Base-by-base conservation (phyloP, 2,113 vertebrate genomes). In the Hippocampus comes region DNA sequence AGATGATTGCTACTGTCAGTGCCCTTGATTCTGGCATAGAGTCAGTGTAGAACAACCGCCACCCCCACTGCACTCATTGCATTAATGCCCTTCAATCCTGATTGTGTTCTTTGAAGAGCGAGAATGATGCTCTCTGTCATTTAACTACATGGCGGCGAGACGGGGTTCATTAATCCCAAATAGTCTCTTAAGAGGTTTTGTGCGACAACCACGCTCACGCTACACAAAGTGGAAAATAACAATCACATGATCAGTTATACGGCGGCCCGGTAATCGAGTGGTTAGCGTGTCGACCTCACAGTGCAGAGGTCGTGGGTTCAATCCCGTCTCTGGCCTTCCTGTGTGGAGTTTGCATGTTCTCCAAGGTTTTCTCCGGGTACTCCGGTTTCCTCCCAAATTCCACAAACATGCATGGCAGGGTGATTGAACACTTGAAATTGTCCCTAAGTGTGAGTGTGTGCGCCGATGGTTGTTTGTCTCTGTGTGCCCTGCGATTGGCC, bases 151-250 rank as follows among this genome's bases (percentile, higher is more conserved):
- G 85, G 83, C 76, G 79, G 66, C n/a, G 8, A 78, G 79, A 82
- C 79, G 82, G 74, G 77, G 76, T 68, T 77, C 78, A 85, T 87
- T 86, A 78, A 86, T 88, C 84, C 82, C 60, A 8, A 56, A 66
- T 1, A 56, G 73, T 77, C 84, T 84, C 79, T 25, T 41, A 23
- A 30, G 82, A 82, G 80, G 73, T 74, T 34, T 57, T 68, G 70
- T 78, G 72, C 68, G 77, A 84, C 66, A 55, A 74, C 75, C 68
- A 67, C 64, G 42, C 68, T n/a, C 73, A 66, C 64, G 42, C 27
- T 51, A 61, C 67, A 67, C 69, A 75, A 74, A 72, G 76, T 53
- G 17, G 51, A 57, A 34, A 57, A 71, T 75, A 79, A 78, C 67
- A n/a, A 30, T 9, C 34, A 14, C 21, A 59, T 70, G 72, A 66